Base-by-base conservation (phyloP, 2,113 vertebrate genomes). In the Raja brachyura region DNA sequence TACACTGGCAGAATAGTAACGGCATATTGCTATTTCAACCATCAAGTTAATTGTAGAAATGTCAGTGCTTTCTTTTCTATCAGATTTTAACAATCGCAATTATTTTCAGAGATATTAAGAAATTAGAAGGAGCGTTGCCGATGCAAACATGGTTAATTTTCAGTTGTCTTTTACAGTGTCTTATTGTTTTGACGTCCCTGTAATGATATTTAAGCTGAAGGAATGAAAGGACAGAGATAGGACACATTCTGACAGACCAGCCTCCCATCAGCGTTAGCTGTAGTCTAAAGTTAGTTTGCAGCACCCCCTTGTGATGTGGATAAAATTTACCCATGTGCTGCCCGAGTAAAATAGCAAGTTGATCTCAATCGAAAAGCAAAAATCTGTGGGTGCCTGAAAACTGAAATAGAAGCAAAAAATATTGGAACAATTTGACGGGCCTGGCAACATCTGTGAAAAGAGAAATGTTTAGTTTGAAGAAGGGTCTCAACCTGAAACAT, bases 241-340 rank as follows among this genome's bases (percentile, higher is more conserved):
- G 13, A 20, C 7, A 22, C 0, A 5, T n/a, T 90, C 59, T 25
- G 18, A 20, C 22, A 3, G 20, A 33, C 56, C 68, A 54, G 66
- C 4, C 11, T 73, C 85, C 5, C 68, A 39, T 39, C 31, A 39
- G 16, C 18, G 25, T 68, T 16, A 11, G 18, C 33, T 74, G 66
- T 74, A 0, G 66, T 54, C 18, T 73, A 73, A 92, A 73, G 90
- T 92, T 92, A 73, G 63, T 54, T 92, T 92, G 18, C 33, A 92
- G 90, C 90, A 73, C 90, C 90, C 68, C 68, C 90, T 28, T 92
- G 66, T 92, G 90, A 39, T 73, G 10, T 54, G 33, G 68, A 73
- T 54, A 66, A 48, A 73, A 13, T 9, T 25, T 28, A 73, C 9
- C 33, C 33, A 90, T 48, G 8, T 90, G 31, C 22, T 22, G 39